These are phyloP conservation scores for Cydia fagiglandana DNA, from an alignment of 1,140 invertebrate genomes.

Conservation along the genomic window DNA sequence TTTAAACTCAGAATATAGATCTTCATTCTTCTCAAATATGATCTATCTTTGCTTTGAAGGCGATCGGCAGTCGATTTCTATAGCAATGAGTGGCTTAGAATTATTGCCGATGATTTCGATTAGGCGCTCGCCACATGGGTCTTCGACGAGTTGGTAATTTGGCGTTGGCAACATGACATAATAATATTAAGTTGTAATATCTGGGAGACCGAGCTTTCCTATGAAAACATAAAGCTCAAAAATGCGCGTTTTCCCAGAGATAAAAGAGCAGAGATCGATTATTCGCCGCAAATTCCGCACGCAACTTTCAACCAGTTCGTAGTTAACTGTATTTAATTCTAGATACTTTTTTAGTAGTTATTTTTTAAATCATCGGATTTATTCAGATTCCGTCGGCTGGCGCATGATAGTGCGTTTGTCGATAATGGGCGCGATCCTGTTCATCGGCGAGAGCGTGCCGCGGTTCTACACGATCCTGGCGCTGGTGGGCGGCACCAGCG, in stretches of 20 bases:
- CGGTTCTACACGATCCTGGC: conserved; percentile 85
- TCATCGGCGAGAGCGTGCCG: conserved; percentile 84
- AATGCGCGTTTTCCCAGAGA: too few species aligned
- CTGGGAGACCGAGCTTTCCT: too few species aligned
- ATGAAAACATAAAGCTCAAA: too few species aligned
- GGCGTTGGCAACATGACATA: neutral
- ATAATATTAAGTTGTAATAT: neutral
- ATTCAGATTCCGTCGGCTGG: conserved; percentile 83
- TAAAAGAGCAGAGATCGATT: too few species aligned
- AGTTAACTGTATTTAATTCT: too few species aligned
- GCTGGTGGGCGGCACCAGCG: conserved; percentile 85
- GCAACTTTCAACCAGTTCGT: too few species aligned
- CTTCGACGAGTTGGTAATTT: too few species aligned
- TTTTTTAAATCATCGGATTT: neutral
- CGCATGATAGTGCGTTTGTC: conserved; percentile 80
- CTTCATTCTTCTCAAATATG: too few species aligned
- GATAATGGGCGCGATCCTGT: conserved; percentile 81
- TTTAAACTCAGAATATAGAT: neutral
- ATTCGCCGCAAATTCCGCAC: too few species aligned
- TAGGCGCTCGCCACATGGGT: neutral
- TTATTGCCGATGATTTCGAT: neutral
- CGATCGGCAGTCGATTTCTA: neutral
- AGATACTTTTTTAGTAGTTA: too few species aligned
- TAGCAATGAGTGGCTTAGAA: neutral
- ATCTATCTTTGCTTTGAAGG: too few species aligned